These are phyloP conservation scores for Meandrina meandrites DNA, from an alignment of 92 coral and sea anemone genomes.

Conservation along the genomic window DNA sequence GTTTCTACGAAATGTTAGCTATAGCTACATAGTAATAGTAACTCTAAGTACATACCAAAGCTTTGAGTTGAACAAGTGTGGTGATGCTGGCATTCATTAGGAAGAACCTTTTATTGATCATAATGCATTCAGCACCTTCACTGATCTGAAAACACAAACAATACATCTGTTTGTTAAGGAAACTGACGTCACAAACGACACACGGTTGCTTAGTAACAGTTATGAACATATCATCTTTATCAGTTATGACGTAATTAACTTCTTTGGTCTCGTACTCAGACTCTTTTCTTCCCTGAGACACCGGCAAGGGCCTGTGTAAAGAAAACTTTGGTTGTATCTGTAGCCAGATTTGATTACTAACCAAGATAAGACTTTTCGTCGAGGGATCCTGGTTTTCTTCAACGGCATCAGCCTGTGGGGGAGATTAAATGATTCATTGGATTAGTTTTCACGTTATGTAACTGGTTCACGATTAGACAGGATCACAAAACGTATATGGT, in stretches of 20 bases:
- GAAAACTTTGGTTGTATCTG: not conserved
- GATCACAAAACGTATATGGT: not conserved
- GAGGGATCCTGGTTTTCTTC: conserved; percentile 69
- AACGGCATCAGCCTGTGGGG: conserved; percentile 30
- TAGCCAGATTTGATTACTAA: conserved; percentile 13
- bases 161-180: not conserved
- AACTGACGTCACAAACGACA: not conserved
- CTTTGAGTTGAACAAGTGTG: conserved; percentile 80
- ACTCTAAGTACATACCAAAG: conserved; percentile 63
- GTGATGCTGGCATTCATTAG: conserved; percentile 80
- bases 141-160: conserved; percentile 63
- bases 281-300: not conserved
- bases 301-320: not conserved
- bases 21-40: not conserved
- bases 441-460: not conserved
- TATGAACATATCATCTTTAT: no score
- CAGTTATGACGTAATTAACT: not conserved
- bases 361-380: conserved; percentile 66
- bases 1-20: not conserved
- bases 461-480: not conserved
- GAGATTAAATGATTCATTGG: not conserved
- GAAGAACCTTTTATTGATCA: conserved; percentile 86
- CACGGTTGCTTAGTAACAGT: not conserved
- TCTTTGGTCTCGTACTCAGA: not conserved
- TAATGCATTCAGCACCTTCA: conserved; percentile 90